These are phyloP conservation scores for Hemichromis elongatus DNA, from an alignment of 2,113 vertebrate genomes.

Conservation along the genomic window DNA sequence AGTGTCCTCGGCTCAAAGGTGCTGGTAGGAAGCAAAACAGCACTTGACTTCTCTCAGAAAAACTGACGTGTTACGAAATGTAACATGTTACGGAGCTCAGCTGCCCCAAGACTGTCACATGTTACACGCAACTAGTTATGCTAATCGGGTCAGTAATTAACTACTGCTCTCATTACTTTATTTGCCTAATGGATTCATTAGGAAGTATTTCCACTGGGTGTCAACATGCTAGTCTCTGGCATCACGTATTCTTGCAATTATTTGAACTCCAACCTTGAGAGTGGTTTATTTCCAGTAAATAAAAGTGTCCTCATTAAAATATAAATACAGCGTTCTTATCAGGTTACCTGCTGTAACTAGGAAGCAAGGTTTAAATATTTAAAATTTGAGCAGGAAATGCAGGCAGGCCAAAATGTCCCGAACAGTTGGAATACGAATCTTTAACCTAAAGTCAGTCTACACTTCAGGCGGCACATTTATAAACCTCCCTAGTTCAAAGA, in stretches of 20 bases:
- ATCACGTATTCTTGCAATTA: neutral
- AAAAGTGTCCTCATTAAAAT: neutral
- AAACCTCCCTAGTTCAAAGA: neutral
- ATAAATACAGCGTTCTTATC: neutral
- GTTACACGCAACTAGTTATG: neutral
- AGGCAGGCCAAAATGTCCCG: neutral
- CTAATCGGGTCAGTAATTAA: conserved; percentile 17
- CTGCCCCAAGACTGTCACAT: neutral
- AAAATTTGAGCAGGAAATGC: neutral
- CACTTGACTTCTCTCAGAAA: neutral
- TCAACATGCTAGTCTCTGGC: neutral
- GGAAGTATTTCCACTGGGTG: neutral
- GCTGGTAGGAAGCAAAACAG: neutral
- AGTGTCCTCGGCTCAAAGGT: neutral
- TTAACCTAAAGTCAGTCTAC: accelerated
- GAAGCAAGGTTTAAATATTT: neutral
- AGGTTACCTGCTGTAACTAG: neutral
- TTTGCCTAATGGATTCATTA: neutral
- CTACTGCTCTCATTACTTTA: neutral
- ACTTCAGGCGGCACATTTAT: neutral
- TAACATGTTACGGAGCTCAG: neutral
- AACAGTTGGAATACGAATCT: neutral
- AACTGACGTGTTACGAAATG: neutral
- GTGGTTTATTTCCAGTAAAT: neutral
- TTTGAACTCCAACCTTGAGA: neutral